These are phyloP conservation scores for Saccostrea echinata DNA, from an alignment of 1,140 invertebrate species.

Conservation along the genomic window DNA sequence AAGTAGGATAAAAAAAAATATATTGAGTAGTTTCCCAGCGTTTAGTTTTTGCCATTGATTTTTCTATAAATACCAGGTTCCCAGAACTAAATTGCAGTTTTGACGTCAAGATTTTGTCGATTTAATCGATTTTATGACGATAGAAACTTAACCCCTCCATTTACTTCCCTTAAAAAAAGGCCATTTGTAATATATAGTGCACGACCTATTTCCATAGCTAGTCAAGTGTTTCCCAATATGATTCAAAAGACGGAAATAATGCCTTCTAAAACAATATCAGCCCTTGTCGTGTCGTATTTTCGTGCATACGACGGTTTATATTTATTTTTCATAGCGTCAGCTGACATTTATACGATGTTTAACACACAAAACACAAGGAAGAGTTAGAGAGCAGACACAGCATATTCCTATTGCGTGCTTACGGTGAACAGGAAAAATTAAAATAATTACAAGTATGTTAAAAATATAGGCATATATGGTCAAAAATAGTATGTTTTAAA, in stretches of 20 bases:
- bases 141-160: neutral
- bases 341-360: neutral
- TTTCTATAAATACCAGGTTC: constrained; percentile 12
- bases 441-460: neutral
- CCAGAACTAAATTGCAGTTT: constrained; percentile 11
- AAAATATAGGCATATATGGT: constrained; percentile 3
- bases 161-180: constrained; percentile 25
- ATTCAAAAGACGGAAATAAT: neutral
- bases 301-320: neutral
- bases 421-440: neutral
- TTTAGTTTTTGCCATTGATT: neutral
- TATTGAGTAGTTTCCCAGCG: neutral
- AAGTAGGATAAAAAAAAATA: neutral
- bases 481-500: neutral
- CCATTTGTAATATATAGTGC: neutral
- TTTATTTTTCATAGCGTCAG: neutral
- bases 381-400: neutral
- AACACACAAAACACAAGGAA: constrained; percentile 2
- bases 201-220: constrained; percentile 9
- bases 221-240: neutral
- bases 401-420: neutral
- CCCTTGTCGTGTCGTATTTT: neutral
- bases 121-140: constrained; percentile 31
- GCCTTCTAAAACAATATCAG: neutral
- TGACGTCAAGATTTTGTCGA: constrained; percentile 11